Evolutionary conservation across 2,113 vertebrate genomes (phyloP), one percentile per base, ranked within the genome.

Genomic region (Cynocephalus volans): DNA sequence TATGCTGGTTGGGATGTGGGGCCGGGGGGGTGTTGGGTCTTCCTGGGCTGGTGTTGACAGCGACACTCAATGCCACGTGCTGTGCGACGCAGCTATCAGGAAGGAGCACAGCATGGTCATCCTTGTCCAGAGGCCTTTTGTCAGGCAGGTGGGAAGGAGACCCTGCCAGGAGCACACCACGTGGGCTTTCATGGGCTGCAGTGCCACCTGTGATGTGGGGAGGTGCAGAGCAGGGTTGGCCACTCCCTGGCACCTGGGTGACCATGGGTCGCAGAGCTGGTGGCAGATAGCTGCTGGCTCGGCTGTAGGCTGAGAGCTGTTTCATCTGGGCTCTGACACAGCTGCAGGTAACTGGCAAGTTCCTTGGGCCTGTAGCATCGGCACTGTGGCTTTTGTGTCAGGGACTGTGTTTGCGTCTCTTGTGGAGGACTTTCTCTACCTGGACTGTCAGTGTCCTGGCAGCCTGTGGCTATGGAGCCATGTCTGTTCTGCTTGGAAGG

Each of bases 11-110:
- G 62, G 50, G 17, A 5, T n/a, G 23, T 8, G 5, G n/a, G n/a
- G n/a, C 21, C 36, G 4, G 41, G 50, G 2, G 73, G 17, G 8
- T n/a, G 23, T 8, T 12, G n/a, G n/a, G n/a, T 41, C 36, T 41
- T 9, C 69, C 4, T 54, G 11, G 21, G 15, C 77, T 15, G 19
- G 56, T 21, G 54, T 23, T 28, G 28, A 21, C 3, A 14, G 11
- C 8, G 12, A 2, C 3, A 7, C 69, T 67, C n/a, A 6, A 5
- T 11, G 5, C 1, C 23, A 52, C 58, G 10, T 13, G 8, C 31
- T 21, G 45, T 56, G 41, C 2, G 1, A 18, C 45, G 50, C 79
- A 12, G 28, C 58, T 67, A 83, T 75, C 48, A 23, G 79, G 50
- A 75, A 33, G 62, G 28, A n/a, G 3, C 15, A 17, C 19, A 4